Percentiles rank a stretch among this genome's conserved stretches.
phyloP scores from a whole-genome alignment of 2,797 vertebrate genomes.

The Mastacembelus armatus region DNA sequence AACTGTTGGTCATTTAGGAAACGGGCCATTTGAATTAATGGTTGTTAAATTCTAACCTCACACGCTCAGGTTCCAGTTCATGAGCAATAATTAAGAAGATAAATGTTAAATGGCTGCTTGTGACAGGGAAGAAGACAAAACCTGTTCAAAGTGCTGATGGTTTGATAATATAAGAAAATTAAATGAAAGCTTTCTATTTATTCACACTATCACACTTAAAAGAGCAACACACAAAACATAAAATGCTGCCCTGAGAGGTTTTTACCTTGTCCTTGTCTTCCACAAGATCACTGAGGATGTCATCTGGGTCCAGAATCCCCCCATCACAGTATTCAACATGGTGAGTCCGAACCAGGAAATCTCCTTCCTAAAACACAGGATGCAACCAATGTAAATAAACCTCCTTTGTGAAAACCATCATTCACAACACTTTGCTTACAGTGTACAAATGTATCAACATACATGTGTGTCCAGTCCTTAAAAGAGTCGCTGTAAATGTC shows the following conservation, averaged over 20 bases:
- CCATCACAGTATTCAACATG: slow-evolving; percentile 97
- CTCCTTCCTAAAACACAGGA: slow-evolving; percentile 85
- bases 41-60: slow-evolving; percentile 9
- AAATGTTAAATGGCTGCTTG: slow-evolving; percentile 4
- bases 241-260: background rate
- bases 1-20: slow-evolving; percentile 9
- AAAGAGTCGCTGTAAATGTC: no score
- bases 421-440: background rate
- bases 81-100: slow-evolving; percentile 5
- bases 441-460: background rate
- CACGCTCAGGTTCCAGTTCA: slow-evolving; percentile 17
- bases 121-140: slow-evolving; percentile 5
- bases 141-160: background rate
- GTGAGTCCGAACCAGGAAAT: slow-evolving; percentile 93
- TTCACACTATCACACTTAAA: background rate
- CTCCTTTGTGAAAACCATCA: background rate
- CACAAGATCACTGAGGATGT: slow-evolving; percentile 94
- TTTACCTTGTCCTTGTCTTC: slow-evolving; percentile 98
- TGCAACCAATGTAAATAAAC: background rate
- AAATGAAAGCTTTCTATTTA: background rate
- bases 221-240: background rate
- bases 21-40: slow-evolving; percentile 11
- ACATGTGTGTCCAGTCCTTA: no score
- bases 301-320: slow-evolving; percentile 96
- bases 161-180: background rate